A percentile compares a stretch with the other conserved stretches of the same genome.
phyloP scores from a whole-genome alignment of 1,140 invertebrate species.

The Ceratosolen solmsi region DNA sequence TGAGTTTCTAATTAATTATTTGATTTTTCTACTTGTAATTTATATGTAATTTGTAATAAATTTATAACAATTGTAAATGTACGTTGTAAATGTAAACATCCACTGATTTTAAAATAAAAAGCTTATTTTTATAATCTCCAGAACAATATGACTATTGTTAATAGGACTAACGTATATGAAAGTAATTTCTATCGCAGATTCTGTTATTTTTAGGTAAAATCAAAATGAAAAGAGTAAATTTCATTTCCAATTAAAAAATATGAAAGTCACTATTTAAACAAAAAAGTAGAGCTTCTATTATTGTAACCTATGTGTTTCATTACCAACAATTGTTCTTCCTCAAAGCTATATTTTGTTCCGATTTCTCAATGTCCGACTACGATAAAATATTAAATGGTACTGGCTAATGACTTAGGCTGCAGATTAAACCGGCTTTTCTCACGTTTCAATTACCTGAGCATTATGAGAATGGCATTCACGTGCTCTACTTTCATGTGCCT shows the following conservation, averaged over 20 bases:
- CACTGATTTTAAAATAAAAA: too few species aligned
- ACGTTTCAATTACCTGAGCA: conserved; percentile 36
- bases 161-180: too few species aligned
- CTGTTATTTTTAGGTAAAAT: too few species aligned
- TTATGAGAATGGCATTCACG: conserved; percentile 8
- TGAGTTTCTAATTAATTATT: too few species aligned
- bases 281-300: conserved; percentile 22
- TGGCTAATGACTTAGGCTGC: conserved; percentile 40
- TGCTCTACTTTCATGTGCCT: conserved; percentile 42
- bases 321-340: conserved; percentile 9
- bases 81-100: too few species aligned
- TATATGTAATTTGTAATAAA: too few species aligned
- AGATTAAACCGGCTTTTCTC: conserved; percentile 36
- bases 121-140: too few species aligned
- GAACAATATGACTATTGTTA: too few species aligned
- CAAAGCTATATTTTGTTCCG: conserved; percentile 13
- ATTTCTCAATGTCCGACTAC: conserved; percentile 28
- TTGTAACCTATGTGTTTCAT: not conserved
- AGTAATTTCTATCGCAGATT: too few species aligned
- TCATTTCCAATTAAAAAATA: conserved; percentile 24
- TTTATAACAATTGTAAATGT: too few species aligned
- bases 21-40: too few species aligned
- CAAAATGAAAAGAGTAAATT: not conserved
- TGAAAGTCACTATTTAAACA: conserved; percentile 15
- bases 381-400: conserved; percentile 47